phyloP scores from a whole-genome alignment of 2,113 vertebrate genomes.

The Athene cunicularia region DNA sequence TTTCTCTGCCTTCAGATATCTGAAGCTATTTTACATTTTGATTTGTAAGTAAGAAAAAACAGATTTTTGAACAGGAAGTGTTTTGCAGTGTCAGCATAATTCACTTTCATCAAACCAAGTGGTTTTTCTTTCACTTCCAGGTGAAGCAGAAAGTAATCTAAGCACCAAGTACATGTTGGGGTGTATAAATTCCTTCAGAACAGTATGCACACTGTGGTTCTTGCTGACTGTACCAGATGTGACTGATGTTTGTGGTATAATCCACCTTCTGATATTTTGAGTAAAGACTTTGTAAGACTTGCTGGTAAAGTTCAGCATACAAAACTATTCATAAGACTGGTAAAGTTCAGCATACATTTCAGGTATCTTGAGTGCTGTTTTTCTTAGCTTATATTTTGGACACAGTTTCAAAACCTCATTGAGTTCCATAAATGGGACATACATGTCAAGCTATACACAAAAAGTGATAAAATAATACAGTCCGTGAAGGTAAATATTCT shows the following conservation, averaged over 20 bases:
- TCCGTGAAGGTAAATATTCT: not conserved
- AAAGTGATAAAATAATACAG: not conserved
- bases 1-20: not conserved
- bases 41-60: not conserved
- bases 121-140: not conserved
- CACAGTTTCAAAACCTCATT: constrained; percentile 14
- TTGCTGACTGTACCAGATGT: not conserved
- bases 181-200: not conserved
- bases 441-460: not conserved
- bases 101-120: not conserved
- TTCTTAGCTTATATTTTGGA: not conserved
- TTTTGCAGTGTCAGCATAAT: not conserved
- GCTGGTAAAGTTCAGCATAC: not conserved
- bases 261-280: not conserved
- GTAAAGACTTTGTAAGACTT: not conserved
- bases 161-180: not conserved
- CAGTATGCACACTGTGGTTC: not conserved
- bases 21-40: not conserved
- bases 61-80: not conserved
- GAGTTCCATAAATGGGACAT: not conserved
- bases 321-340: not conserved
- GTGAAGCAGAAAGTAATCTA: not conserved
- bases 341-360: not conserved
- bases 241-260: not conserved
- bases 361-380: not conserved